Evolutionary conservation across 2,113 vertebrate genomes (phyloP).

Genomic region (Pandion haliaetus): DNA sequence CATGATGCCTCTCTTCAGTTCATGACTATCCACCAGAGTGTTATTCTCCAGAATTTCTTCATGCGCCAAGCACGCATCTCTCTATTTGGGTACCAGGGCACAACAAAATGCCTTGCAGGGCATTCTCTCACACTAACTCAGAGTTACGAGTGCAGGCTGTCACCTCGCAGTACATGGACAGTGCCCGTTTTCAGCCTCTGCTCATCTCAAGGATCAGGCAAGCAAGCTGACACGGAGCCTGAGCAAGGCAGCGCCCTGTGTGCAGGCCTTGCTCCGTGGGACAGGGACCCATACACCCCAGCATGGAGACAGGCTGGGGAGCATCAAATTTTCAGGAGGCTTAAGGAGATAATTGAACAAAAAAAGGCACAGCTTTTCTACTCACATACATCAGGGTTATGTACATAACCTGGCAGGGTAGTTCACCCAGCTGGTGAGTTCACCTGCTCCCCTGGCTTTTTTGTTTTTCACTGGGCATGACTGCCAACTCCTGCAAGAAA

Average conservation of each 20-base stretch:
- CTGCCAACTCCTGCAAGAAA: background rate
- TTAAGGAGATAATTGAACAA: background rate
- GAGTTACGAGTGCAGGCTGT: background rate
- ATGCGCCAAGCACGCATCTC: fast-evolving
- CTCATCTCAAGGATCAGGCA: background rate
- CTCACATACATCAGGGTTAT: too few relatives aligned
- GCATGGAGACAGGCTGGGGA: too few relatives aligned
- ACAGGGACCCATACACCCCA: background rate
- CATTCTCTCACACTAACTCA: background rate
- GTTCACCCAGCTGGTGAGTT: background rate
- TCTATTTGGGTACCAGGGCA: background rate
- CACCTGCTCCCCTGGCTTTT: background rate
- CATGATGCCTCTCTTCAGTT: background rate
- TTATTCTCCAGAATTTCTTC: background rate
- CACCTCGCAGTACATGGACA: fast-evolving
- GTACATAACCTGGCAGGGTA: background rate
- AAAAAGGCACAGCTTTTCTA: background rate
- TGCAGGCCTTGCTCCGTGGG: background rate
- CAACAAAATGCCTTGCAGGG: fast-evolving
- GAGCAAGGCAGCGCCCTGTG: too few relatives aligned
- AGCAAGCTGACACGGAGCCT: too few relatives aligned
- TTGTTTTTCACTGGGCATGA: too few relatives aligned
- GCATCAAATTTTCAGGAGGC: background rate
- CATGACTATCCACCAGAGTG: fast-evolving
- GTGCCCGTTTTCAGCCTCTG: background rate